Evolutionary conservation across 1,140 invertebrate genomes (phyloP).

Genomic region (Ridgeia piscesae): DNA sequence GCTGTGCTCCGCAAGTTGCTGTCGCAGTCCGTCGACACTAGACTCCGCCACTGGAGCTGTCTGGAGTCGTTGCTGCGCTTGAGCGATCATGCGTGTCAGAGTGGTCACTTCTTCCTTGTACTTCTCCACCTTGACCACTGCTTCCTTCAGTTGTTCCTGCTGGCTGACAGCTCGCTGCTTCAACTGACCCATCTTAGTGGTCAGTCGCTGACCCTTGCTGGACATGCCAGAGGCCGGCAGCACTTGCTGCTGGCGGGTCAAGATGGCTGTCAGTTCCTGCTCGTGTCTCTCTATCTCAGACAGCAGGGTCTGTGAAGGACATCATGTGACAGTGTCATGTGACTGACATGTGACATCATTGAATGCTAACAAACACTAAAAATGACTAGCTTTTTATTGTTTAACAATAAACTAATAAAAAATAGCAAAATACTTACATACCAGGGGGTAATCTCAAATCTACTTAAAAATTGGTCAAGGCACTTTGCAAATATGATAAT

Average conservation of each 20-base stretch:
- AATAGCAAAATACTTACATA: no score
- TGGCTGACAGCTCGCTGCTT: conserved; percentile 41
- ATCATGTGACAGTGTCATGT: background rate
- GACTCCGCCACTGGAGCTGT: conserved; percentile 76
- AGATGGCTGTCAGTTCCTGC: background rate
- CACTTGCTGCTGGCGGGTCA: background rate
- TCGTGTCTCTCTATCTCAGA: conserved; percentile 13
- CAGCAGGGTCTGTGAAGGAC: background rate
- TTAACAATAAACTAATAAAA: no score
- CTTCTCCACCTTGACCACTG: conserved; percentile 72
- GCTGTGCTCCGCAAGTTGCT: conserved; percentile 83
- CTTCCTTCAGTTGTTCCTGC: conserved; percentile 63
- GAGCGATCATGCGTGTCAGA: conserved; percentile 70
- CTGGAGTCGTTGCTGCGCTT: conserved; percentile 85
- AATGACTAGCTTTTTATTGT: background rate
- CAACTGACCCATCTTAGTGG: conserved; percentile 42
- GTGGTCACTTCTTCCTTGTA: conserved; percentile 45
- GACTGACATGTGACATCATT: background rate
- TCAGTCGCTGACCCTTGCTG: conserved; percentile 33
- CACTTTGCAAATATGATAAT: no score
- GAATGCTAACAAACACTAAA: background rate
- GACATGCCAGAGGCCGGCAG: conserved; percentile 32
- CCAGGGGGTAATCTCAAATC: no score
- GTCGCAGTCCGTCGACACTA: conserved; percentile 78
- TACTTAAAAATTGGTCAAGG: no score